Base-by-base conservation (phyloP, 2,888 invertebrate genomes). In the Drosophila greeni region DNA sequence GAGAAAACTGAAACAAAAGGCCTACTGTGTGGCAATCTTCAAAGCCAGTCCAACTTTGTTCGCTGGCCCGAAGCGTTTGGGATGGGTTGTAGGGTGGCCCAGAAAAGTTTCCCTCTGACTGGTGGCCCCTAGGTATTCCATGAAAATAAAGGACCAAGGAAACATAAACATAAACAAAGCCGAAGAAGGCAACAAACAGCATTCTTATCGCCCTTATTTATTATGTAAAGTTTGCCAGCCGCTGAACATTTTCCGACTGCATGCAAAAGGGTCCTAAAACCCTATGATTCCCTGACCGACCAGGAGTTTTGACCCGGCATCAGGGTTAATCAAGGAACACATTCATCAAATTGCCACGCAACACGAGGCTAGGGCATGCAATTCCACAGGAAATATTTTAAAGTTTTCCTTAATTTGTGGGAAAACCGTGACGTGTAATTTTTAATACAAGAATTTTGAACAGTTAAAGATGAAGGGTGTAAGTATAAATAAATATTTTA, bases 281-380 rank as follows among this genome's bases (percentile, higher is more conserved):
- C 8, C 29, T 5, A 14, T 43, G 64, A 62, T 23, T 36, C 47
- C 24, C 18, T 29, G 42, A 34, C 9, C 20, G 23, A 18, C 2
- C 31, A 12, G 26, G 31, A 48, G 54, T 23, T 54, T 42, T 51
- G 64, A 65, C 37, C 42, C 11, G 34, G 34, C 45, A 29, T 37
- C 33, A 47, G 67, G 66, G 58, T 47, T 78, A 78, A 82, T 82
- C 83, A 80, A 74, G 70, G 70, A 75, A 65, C 75, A 82, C 83
- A 83, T 83, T 78, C 81, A 81, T 78, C 78, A 83, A 78, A 78
- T 80, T 78, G 70, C 61, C 78, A 83, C 78, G 83, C 75, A 82
- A 82, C 77, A 80, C 72, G 77, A 49, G 29, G 23, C 31, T 16
- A 16, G 4, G 20, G 24, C 66, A 66, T 42, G 65, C 66, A 56